These are phyloP conservation scores for Oncorhynchus masou DNA, from an alignment of 2,113 vertebrate genomes.

Conservation along the genomic window DNA sequence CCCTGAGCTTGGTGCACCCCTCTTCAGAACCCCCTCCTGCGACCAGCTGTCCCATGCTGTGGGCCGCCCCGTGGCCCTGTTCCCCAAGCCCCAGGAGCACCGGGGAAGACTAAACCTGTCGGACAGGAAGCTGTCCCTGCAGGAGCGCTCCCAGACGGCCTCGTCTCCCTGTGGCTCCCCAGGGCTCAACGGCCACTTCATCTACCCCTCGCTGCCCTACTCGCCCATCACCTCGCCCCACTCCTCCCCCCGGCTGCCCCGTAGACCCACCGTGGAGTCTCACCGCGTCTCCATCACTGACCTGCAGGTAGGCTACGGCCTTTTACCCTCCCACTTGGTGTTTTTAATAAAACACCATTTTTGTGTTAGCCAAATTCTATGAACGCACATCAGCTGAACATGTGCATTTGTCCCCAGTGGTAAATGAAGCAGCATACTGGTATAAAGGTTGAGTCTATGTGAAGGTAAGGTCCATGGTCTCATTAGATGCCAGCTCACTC, in stretches of 20 bases:
- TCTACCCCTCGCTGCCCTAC: conserved; percentile 83
- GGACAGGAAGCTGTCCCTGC: conserved; percentile 87
- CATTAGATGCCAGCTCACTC: background rate
- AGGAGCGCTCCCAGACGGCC: conserved; percentile 79
- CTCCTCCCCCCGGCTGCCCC: conserved; percentile 88
- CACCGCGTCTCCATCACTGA: conserved; percentile 95
- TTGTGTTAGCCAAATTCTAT: background rate
- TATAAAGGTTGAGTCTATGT: background rate
- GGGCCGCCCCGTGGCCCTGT: conserved; percentile 50
- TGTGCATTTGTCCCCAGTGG: background rate
- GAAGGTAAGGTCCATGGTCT: background rate
- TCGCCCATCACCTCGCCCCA: conserved; percentile 90
- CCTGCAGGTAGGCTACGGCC: conserved; percentile 81
- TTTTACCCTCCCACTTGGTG: background rate
- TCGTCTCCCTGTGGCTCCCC: conserved; percentile 56
- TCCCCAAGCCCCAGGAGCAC: conserved; percentile 63
- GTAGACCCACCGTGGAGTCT: conserved; percentile 91
- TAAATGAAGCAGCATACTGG: background rate
- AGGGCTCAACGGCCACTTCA: conserved; percentile 75
- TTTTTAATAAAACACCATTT: background rate
- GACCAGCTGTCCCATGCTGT: conserved; percentile 70
- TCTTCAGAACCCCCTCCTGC: conserved; percentile 55
- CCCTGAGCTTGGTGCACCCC: conserved; percentile 38
- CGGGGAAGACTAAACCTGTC: conserved; percentile 78
- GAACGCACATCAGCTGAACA: background rate